phyloP scores from a whole-genome alignment of 2,888 invertebrate genomes.

The Horisme vitalbata region DNA sequence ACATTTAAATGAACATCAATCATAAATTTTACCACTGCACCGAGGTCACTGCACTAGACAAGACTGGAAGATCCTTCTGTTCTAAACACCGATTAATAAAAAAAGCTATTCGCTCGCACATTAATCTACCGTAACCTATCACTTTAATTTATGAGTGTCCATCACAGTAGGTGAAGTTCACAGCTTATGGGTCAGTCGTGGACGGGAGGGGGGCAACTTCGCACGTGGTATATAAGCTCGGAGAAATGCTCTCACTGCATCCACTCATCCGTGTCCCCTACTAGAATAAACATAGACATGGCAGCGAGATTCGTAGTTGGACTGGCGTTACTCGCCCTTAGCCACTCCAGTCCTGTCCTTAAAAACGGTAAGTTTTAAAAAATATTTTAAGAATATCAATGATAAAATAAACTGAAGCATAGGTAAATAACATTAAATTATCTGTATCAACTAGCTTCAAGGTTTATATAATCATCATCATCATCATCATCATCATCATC shows the following conservation, averaged over 20 bases:
- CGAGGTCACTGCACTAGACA: conserved; percentile 36
- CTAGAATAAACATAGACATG: conserved; percentile 51
- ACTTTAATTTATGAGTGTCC: conserved; percentile 65
- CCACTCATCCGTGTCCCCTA: conserved; percentile 64
- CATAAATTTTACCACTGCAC: conserved; percentile 22
- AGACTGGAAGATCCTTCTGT: conserved; percentile 25
- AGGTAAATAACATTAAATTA: neutral
- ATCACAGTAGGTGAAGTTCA: conserved; percentile 74
- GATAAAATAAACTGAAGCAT: neutral
- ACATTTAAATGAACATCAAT: conserved; percentile 9
- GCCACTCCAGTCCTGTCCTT: conserved; percentile 61
- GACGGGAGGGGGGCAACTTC: conserved; percentile 43
- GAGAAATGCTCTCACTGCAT: conserved; percentile 80
- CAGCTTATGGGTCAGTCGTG: conserved; percentile 56
- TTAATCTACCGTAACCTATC: conserved; percentile 68
- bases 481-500: no score
- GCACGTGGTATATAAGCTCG: conserved; percentile 65
- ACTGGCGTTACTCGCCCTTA: conserved; percentile 60
- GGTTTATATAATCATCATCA: no score
- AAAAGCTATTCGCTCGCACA: conserved; percentile 36
- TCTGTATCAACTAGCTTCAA: no score
- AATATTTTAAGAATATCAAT: neutral
- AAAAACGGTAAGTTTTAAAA: conserved; percentile 61
- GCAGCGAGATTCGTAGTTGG: conserved; percentile 66
- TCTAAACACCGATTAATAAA: conserved; percentile 33